A percentile compares a stretch with the other conserved stretches of the same genome.
Evolutionary conservation across 2,113 vertebrate genomes (phyloP).

Genomic region (Thinocorus orbignyianus): DNA sequence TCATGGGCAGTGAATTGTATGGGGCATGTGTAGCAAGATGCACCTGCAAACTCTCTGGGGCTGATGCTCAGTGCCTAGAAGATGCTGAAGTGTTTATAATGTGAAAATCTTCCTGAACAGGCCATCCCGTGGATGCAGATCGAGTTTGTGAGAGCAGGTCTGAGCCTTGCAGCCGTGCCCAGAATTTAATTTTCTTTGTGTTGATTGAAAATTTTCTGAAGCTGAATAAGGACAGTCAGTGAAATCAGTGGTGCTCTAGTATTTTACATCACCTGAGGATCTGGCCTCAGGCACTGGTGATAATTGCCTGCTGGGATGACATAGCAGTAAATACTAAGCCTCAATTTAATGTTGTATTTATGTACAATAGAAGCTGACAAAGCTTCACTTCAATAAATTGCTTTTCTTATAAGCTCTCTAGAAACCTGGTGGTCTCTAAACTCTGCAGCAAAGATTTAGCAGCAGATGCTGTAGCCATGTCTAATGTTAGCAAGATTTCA

Average conservation of each 20-base stretch:
- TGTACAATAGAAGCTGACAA: neutral
- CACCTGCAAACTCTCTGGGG: neutral
- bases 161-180: neutral
- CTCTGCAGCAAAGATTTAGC: conserved; percentile 30
- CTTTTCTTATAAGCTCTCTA: neutral
- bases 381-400: conserved; percentile 6
- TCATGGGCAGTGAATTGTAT: accelerated
- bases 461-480: conserved; percentile 39
- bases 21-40: neutral
- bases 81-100: neutral
- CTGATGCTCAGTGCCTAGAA: accelerated
- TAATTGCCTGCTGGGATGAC: neutral
- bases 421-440: neutral
- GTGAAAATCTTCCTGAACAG: neutral
- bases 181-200: neutral
- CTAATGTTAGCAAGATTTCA: conserved; percentile 40
- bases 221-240: neutral
- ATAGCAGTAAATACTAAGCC: conserved; percentile 11
- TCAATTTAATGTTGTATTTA: neutral
- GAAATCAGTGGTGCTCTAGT: neutral
- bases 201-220: neutral
- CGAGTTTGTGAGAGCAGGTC: neutral
- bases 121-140: neutral
- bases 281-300: neutral
- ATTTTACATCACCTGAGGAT: neutral